phyloP scores from a whole-genome alignment of 2,888 invertebrate species.

The Minunthozetes semirufus region DNA sequence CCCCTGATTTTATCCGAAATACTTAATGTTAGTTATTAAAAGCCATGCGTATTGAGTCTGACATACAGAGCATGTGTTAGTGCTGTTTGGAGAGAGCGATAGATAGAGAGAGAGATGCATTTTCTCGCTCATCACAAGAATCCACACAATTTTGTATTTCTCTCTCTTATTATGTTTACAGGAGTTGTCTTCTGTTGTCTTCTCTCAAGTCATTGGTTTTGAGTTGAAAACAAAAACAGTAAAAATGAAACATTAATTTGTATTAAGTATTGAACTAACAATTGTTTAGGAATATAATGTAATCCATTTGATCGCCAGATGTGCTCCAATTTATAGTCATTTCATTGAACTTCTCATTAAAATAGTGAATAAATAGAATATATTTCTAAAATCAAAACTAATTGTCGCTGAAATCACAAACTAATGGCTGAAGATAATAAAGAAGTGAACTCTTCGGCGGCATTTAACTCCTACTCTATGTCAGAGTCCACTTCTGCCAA shows the following conservation, averaged over 20 bases:
- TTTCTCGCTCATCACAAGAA: no score
- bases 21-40: neutral
- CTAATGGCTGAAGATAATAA: neutral
- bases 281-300: no score
- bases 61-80: conserved; percentile 16
- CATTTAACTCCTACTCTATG: neutral
- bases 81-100: conserved; percentile 2
- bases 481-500: neutral
- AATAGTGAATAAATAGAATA: neutral
- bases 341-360: neutral
- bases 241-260: neutral
- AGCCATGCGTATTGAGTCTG: conserved; percentile 5
- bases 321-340: no score
- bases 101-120: no score
- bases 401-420: neutral
- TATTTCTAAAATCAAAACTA: neutral
- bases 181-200: neutral
- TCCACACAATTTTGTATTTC: no score
- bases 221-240: neutral
- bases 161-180: neutral
- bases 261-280: neutral
- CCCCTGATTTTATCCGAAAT: no score
- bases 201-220: neutral
- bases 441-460: neutral
- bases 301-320: no score